Evolutionary conservation across 2,113 vertebrate species (phyloP).

Genomic region (Ciconia maguari): DNA sequence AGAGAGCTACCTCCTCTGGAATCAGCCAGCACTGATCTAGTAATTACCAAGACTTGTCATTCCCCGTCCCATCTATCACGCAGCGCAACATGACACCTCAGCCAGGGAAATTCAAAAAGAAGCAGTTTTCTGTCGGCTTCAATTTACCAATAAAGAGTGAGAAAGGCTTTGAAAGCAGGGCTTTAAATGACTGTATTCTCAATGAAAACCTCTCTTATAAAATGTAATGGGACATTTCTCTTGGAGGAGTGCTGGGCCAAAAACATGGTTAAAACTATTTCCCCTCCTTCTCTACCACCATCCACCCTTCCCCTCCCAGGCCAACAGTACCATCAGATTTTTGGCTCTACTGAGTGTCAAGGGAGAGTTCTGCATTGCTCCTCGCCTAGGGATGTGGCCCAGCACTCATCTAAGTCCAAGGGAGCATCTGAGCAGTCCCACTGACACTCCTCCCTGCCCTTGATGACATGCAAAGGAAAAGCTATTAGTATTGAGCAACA

Average conservation of each 20-base stretch:
- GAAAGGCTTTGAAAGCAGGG: neutral
- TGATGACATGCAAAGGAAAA: neutral
- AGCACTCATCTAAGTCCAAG: neutral
- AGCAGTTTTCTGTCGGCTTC: conserved; percentile 44
- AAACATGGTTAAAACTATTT: neutral
- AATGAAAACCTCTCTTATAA: neutral
- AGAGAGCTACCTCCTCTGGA: neutral
- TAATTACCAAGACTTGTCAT: neutral
- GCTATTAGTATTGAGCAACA: neutral
- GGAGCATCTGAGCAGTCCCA: neutral
- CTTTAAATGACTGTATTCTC: neutral
- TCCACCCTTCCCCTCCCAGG: neutral
- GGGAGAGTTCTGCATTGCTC: neutral
- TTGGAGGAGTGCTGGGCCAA: neutral
- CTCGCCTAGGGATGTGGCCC: neutral
- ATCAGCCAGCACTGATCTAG: neutral
- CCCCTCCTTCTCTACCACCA: neutral
- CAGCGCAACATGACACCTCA: neutral
- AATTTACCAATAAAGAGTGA: neutral
- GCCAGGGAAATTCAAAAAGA: conserved; percentile 6
- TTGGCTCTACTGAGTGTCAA: neutral
- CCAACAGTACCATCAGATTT: neutral
- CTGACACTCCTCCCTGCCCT: neutral
- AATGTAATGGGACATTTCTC: neutral
- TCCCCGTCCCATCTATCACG: neutral